phyloP scores from a whole-genome alignment of 2,113 vertebrate genomes.

The Sturnus vulgaris region DNA sequence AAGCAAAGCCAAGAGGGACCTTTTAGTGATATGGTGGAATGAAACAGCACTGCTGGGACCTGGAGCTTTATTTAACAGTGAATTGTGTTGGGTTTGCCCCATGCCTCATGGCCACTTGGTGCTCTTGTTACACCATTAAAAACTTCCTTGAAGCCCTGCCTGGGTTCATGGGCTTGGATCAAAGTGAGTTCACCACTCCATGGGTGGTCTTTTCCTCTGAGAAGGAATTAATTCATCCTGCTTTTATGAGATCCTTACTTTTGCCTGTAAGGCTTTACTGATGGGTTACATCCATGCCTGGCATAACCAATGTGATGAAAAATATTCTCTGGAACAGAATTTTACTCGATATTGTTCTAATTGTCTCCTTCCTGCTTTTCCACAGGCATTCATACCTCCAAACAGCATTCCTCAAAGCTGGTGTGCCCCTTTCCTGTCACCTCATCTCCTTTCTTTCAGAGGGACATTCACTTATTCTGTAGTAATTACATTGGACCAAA shows the following conservation, averaged over 20 bases:
- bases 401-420: not conserved
- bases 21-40: not conserved
- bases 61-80: not conserved
- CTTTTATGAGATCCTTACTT: not conserved
- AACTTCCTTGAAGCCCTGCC: not conserved
- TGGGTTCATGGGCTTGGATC: not conserved
- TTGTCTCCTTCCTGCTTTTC: not conserved
- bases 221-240: not conserved
- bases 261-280: not conserved
- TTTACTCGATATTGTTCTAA: not conserved
- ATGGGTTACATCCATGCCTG: not conserved
- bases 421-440: not conserved
- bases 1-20: not conserved
- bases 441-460: not conserved
- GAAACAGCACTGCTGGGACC: not conserved
- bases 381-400: not conserved
- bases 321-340: not conserved
- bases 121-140: not conserved
- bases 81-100: not conserved
- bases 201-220: not conserved
- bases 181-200: not conserved
- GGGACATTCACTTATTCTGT: not conserved
- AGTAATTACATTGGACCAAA: not conserved
- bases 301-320: not conserved
- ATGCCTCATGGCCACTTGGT: not conserved